A percentile compares a stretch with the other conserved stretches of the same genome.
Evolutionary conservation across 2,888 invertebrate species (phyloP).

Genomic region (Tetanocera ferruginea): DNA sequence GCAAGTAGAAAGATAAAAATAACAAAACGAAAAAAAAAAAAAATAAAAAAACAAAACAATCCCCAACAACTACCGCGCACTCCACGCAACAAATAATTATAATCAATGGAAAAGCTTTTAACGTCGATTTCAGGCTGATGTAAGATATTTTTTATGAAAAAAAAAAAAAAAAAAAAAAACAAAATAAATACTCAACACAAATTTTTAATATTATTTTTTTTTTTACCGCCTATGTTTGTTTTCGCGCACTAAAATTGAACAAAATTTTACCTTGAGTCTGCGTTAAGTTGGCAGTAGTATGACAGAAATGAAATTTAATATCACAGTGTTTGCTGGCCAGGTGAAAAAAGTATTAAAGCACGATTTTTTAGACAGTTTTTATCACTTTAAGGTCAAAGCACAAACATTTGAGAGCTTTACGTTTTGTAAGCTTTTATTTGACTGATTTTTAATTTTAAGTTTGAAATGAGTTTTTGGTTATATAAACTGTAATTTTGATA

Average conservation of each 20-base stretch:
- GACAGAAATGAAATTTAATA: too few species aligned
- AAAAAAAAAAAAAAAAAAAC: neutral
- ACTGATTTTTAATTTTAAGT: too few species aligned
- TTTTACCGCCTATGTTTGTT: neutral
- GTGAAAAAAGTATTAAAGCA: too few species aligned
- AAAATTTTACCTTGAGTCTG: neutral
- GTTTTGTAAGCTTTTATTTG: too few species aligned
- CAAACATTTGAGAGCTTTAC: too few species aligned
- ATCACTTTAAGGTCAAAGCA: too few species aligned
- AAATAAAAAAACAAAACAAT: neutral
- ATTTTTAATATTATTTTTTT: neutral
- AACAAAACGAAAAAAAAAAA: neutral
- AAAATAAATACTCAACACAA: neutral
- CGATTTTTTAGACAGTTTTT: too few species aligned
- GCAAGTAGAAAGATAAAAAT: neutral
- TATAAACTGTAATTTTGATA: too few species aligned
- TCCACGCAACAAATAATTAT: neutral
- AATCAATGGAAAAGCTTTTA: constrained; percentile 5
- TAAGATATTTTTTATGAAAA: neutral
- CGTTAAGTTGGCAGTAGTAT: neutral
- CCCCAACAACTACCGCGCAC: neutral
- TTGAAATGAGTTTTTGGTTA: too few species aligned
- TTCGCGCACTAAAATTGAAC: neutral
- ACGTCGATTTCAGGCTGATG: neutral
- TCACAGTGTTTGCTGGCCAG: too few species aligned